Base-by-base conservation (phyloP, 37 sponge, comb jelly and placozoan species). In the Hormiphora californensis region DNA sequence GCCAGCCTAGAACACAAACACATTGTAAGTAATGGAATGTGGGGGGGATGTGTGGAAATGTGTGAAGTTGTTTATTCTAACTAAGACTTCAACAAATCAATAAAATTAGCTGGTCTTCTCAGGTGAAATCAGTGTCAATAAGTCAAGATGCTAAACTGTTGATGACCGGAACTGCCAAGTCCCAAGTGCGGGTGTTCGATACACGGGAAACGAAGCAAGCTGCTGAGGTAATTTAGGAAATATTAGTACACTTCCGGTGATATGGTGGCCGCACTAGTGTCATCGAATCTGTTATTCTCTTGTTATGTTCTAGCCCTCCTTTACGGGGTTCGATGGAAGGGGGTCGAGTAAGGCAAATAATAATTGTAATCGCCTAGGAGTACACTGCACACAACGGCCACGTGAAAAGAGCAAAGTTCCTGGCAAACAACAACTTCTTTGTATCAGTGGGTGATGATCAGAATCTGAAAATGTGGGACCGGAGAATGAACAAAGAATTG, bases 101-200 rank as follows among this genome's bases (percentile, higher is more conserved):
- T n/a, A n/a, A n/a, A n/a, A n/a, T n/a, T n/a, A n/a, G n/a, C n/a
- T n/a, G n/a, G n/a, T n/a, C n/a, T n/a, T 21, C 34, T 34, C 81
- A 73, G 81, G 81, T 73, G 23, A 73, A 73, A 28, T 73, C 81
- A 4, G 81, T 73, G 23, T 73, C 81, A 15, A 73, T 73, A 39
- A 73, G 43, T 30, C 81, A 36, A 1, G 81, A 73, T 3, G 38
- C 46, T n/a, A 38, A 27, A 1, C 22, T 73, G 23, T 19, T 73
- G 1, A 43, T 73, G 27, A 73, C 81, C 43, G 81, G 81, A 3
- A 73, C 81, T 2, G 40, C 81, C 8, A 73, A 40, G 44, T 73
- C 81, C 1, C 12, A 36, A 73, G 46, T 73, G 25, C 40, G 81
- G 4, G 23, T 73, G 0, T 73, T 38, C 44, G 81, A 73, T 40